Percentiles rank a stretch among this genome's conserved stretches.
Conservation (phyloP, 1,140 invertebrate species). For the Oryctes rhinoceros region DNA sequence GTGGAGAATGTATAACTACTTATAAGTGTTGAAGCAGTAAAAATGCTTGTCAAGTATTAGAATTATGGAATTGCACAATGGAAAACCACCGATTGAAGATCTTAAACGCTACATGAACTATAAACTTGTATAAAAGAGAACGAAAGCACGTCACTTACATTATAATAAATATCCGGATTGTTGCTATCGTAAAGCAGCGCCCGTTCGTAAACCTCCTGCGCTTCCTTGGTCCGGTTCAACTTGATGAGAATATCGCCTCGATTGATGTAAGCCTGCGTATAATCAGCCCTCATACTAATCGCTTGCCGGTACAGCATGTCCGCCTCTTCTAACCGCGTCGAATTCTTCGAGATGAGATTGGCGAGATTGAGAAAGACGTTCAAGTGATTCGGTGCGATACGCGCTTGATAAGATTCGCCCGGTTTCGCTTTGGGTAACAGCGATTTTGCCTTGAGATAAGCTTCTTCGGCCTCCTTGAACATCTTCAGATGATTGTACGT, state of each 20-base stretch:
- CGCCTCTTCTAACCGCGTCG: conserved; percentile 90
- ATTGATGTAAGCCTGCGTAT: conserved; percentile 97
- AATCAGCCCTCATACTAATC: conserved; percentile 96
- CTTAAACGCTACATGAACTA: too few relatives aligned
- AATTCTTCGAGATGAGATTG: conserved; percentile 93
- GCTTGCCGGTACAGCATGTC: conserved; percentile 93
- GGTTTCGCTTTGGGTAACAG: conserved; percentile 89
- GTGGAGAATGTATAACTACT: too few relatives aligned
- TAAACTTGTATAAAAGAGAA: too few relatives aligned
- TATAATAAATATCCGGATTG: conserved; percentile 98
- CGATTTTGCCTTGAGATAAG: conserved; percentile 89
- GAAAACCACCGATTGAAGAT: too few relatives aligned
- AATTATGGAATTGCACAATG: too few relatives aligned
- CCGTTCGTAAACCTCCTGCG: conserved; percentile 92
- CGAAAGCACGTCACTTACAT: conserved; percentile 70
- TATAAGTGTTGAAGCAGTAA: too few relatives aligned
- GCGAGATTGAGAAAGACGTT: conserved; percentile 96
- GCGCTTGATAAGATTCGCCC: conserved; percentile 92
- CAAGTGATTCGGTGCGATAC: conserved; percentile 94
- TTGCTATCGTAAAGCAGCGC: conserved; percentile 92
- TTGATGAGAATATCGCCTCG: conserved; percentile 95
- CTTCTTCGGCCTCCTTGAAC: conserved; percentile 90
- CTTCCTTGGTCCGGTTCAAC: conserved; percentile 93
- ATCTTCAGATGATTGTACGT: conserved; percentile 93
- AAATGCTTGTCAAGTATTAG: too few relatives aligned